Base-by-base conservation (phyloP, 2,888 invertebrate genomes). In the Caenorhabditis zanzibari region DNA sequence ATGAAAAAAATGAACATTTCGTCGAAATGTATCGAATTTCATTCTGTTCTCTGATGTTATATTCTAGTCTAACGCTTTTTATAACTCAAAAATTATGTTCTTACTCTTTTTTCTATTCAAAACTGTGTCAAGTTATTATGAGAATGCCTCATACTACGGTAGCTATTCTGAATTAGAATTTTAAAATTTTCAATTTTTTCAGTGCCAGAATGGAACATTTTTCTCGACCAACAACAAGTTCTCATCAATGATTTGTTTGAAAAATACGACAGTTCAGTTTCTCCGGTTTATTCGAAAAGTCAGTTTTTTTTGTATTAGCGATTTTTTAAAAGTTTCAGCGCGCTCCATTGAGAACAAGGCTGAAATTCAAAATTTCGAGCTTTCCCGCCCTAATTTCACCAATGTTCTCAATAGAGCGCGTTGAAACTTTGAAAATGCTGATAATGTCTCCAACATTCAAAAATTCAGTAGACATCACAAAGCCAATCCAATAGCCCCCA, bases 61-160 rank as follows among this genome's bases (percentile, higher is more conserved):
- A 38, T 38, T 38, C 9, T 38, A 10, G 38, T 38, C 38, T 38
- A n/a, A n/a, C n/a, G n/a, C n/a, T n/a, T n/a, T n/a, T n/a, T n/a
- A n/a, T n/a, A n/a, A n/a, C n/a, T n/a, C n/a, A n/a, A n/a, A n/a
- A n/a, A n/a, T n/a, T n/a, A n/a, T n/a, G n/a, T n/a, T n/a, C 38
- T 38, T 38, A 12, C 12, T 12, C 10, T 38, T 38, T 10, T 12
- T 38, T 38, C 38, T 38, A 38, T n/a, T n/a, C n/a, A n/a, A n/a
- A n/a, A n/a, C n/a, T n/a, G 38, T 12, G 5, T 38, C 38, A 2
- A 7, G 32, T 32, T 49, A 19, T 58, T 71, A 71, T 44, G 71
- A 58, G 14, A 71, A 71, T 28, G n/a, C 56, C 9, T 44, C 71
- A 6, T 28, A 44, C 35, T 71, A 71, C 16, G 71, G 71, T 72